Conservation (phyloP, 2,113 vertebrate genomes). For the Callipepla californica region DNA sequence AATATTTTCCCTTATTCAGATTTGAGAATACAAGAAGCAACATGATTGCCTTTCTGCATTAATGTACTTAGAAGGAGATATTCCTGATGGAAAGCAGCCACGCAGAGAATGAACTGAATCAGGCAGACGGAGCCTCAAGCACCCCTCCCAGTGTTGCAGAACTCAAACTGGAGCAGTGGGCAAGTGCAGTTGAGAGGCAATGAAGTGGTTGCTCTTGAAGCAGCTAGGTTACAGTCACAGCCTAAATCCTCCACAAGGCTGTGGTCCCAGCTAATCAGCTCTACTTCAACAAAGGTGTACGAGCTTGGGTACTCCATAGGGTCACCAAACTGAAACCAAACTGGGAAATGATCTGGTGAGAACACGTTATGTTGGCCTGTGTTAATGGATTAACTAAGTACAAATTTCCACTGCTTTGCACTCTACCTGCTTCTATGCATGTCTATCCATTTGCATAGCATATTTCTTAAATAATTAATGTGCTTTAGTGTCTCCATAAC, state of each 20-base stretch:
- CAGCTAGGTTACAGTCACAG: background rate
- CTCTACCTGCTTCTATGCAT: background rate
- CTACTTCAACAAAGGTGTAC: background rate
- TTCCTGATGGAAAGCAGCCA: background rate
- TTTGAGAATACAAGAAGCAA: background rate
- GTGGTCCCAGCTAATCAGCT: background rate
- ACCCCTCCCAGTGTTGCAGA: fast-evolving
- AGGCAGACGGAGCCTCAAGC: background rate
- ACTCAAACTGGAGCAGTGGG: background rate
- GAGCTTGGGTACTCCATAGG: background rate
- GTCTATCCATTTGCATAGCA: background rate
- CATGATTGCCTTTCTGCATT: background rate
- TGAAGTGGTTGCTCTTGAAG: background rate
- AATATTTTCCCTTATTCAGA: background rate
- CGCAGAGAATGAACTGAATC: background rate
- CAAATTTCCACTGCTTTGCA: background rate
- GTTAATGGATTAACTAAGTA: background rate
- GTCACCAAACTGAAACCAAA: background rate
- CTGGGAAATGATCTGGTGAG: background rate
- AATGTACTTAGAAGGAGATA: background rate
- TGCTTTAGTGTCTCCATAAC: background rate
- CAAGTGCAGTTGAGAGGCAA: fast-evolving
- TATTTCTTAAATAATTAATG: conserved; percentile 36
- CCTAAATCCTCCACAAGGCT: background rate
- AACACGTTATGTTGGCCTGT: background rate